These are phyloP conservation scores for Digitonthophagus gazella DNA, from an alignment of 2,888 invertebrate species.

Conservation along the genomic window DNA sequence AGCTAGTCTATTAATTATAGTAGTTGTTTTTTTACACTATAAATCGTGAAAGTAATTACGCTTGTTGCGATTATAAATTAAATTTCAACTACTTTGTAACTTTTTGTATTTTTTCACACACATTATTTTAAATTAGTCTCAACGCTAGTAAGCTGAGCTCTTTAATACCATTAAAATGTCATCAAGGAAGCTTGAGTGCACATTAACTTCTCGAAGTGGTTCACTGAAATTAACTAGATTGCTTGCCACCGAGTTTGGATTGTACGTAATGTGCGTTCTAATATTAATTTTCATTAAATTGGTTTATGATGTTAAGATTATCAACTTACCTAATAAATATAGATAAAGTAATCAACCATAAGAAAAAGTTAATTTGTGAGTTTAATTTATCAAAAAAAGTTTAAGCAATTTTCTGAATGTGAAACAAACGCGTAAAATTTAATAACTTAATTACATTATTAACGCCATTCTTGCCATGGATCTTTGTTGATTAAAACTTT, in stretches of 20 bases:
- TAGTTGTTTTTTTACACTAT: no score
- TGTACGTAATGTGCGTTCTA: no score
- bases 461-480: neutral
- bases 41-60: neutral
- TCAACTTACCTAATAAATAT: no score
- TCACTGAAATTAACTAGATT: constrained; percentile 2
- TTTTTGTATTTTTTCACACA: neutral
- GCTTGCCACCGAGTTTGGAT: neutral
- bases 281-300: no score
- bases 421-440: no score
- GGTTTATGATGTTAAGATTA: no score
- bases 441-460: no score
- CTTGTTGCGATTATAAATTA: neutral
- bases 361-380: no score
- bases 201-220: constrained; percentile 6
- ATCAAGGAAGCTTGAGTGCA: constrained; percentile 6
- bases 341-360: no score
- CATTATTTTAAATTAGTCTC: neutral
- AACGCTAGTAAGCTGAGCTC: neutral
- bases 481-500: neutral
- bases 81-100: neutral
- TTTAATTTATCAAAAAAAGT: no score
- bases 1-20: no score
- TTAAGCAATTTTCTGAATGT: no score
- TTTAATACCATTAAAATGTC: constrained; percentile 15